Evolutionary conservation across 2,113 vertebrate species (phyloP), one percentile per base, ranked within the genome.

Genomic region (Scalopus aquaticus): DNA sequence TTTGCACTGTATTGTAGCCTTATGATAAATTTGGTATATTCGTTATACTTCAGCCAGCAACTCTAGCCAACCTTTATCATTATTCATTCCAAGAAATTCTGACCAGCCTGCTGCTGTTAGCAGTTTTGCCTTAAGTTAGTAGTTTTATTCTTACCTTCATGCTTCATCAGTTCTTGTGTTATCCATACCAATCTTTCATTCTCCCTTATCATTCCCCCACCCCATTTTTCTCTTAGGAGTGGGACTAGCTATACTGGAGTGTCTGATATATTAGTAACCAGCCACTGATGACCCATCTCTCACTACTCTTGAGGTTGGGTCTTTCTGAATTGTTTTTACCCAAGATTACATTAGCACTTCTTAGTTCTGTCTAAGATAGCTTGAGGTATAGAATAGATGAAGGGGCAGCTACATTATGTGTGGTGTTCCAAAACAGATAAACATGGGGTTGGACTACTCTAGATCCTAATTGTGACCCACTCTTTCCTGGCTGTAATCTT

Each of bases 11-110:
- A 26, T 86, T 65, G 35, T 72, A 82, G 28, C 37, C 85, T 88
- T 76, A 26, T 44, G 69, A 85, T 87, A 65, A 90, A 42, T 96
- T 70, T 39, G 81, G 42, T 88, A 20, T 17, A 46, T 89, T 87
- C 19, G 19, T 92, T 80, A 90, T 46, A 30, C 81, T 69, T 89
- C 22, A 72, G 72, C 88, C 39, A 87, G 35, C 76, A 94, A 4
- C 17, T 74, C 42, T 85, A 35, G 87, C 58, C 67, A 60, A 12
- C 12, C 20, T 70, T 93, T 70, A 20, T 91, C 65, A n/a, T 90
- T 88, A 39, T 74, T 88, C 39, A 58, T 94, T 60, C 56, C 77
- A 51, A 49, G 35, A 56, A 73, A 90, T 73, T 73, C 39, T 88
- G 49, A 70, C 8, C 28, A 77, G 9, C 65, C 77, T 42, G 42